Base-by-base conservation (phyloP, 1,140 invertebrate species). In the Sitobion miscanthi region DNA sequence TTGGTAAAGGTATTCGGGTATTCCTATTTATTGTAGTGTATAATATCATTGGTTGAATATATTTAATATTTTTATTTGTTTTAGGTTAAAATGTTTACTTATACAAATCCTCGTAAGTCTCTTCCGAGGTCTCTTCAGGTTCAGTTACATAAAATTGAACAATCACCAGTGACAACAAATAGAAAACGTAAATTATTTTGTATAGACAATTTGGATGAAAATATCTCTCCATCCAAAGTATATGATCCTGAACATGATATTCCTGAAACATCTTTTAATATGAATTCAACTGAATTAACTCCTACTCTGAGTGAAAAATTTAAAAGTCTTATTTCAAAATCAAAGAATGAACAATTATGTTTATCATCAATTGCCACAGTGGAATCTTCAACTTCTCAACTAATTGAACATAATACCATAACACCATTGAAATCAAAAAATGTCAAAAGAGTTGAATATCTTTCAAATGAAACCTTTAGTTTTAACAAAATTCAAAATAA, bases 251-350 rank as follows among this genome's bases (percentile, higher is more conserved):
- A 38, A 38, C 38, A 38, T 38, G 38, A 38, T 38, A 1, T 38
- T 38, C 38, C 38, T 38, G 38, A 38, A 38, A 38, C 38, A 38
- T 38, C 38, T 38, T 38, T 38, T 38, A 38, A 38, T 38, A 38
- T 38, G 21, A 92, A 92, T 85, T 38, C 54, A 20, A 92, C 91
- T 85, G 35, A 92, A 85, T 85, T 92, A 52, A 92, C 82, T 85
- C 91, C 91, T 52, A 83, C 91, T 25, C 25, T 92, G 25, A 92
- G 82, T 92, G 91, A 92, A 42, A 52, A 92, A 85, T 92, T 92
- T 92, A 23, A 92, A 92, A 57, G n/a, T 17, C 82, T 92, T 38
- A 92, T 85, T 82, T 83, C 91, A 8, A 82, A 92, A 38, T 35
- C 91, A 92, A 92, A 92, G 17, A 54, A 83, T 52, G 77, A 49